A percentile compares a stretch with the other conserved stretches of the same genome.
These are phyloP conservation scores for Monoplex corrugatus DNA, from an alignment of 2,888 invertebrate species.

Conservation along the genomic window DNA sequence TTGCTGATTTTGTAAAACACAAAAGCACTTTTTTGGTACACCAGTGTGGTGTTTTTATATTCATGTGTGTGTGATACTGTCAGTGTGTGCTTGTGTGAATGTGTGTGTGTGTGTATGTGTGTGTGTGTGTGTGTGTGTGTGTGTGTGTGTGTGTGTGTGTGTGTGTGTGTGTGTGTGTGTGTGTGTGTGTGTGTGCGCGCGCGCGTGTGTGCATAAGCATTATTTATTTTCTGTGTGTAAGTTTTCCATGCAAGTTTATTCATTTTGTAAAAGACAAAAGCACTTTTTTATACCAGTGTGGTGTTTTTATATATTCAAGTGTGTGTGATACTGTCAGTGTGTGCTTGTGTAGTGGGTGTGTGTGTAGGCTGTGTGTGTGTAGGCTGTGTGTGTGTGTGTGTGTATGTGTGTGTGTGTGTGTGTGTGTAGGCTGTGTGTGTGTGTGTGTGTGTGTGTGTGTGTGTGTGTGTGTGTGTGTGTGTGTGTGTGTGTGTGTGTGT, in stretches of 20 bases:
- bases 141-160: not conserved
- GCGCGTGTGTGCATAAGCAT: not conserved
- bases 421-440: too few relatives aligned
- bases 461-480: not conserved
- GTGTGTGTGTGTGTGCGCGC: not conserved
- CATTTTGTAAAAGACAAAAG: too few relatives aligned
- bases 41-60: too few relatives aligned
- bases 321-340: not conserved
- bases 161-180: not conserved
- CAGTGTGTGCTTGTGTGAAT: not conserved
- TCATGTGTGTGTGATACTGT: not conserved
- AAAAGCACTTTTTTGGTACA: too few relatives aligned
- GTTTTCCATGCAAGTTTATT: too few relatives aligned
- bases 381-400: not conserved
- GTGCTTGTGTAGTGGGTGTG: not conserved
- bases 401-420: not conserved
- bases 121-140: not conserved
- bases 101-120: not conserved
- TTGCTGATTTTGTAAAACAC: too few relatives aligned
- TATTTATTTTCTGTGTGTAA: too few relatives aligned
- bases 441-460: constrained; percentile 4
- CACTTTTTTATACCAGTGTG: too few relatives aligned
- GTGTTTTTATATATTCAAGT: not conserved
- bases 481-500: constrained; percentile 13
- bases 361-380: not conserved